These are phyloP conservation scores for Hydriomena furcata DNA, from an alignment of 2,888 invertebrate species.

Conservation along the genomic window DNA sequence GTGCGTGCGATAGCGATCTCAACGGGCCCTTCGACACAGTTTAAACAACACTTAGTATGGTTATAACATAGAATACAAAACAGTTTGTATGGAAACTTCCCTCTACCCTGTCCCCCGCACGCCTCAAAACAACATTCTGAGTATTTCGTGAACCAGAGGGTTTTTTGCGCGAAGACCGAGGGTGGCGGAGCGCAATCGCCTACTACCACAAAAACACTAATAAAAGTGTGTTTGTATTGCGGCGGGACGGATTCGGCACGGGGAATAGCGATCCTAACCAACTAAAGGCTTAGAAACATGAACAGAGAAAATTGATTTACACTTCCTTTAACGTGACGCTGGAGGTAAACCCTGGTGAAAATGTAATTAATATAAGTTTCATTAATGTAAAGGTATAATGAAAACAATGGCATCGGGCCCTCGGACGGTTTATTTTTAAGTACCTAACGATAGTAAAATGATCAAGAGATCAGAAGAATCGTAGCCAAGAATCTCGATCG, in stretches of 20 bases:
- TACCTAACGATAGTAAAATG: too few relatives aligned
- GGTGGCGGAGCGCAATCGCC: constrained; percentile 80
- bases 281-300: too few relatives aligned
- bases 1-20: constrained; percentile 81
- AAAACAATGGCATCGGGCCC: too few relatives aligned
- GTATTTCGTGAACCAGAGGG: constrained; percentile 76
- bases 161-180: constrained; percentile 81
- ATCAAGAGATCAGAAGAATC: too few relatives aligned
- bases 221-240: constrained; percentile 46
- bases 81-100: constrained; percentile 22
- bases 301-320: too few relatives aligned
- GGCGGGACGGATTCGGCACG: constrained; percentile 47
- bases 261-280: not conserved
- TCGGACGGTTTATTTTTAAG: too few relatives aligned
- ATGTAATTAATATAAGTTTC: too few relatives aligned
- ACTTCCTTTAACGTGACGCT: too few relatives aligned
- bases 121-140: constrained; percentile 77
- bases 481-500: too few relatives aligned
- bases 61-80: not conserved
- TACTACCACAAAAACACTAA: constrained; percentile 80
- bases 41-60: constrained; percentile 16
- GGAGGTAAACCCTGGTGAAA: too few relatives aligned
- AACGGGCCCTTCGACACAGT: constrained; percentile 51
- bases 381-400: too few relatives aligned
- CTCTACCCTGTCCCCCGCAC: constrained; percentile 49